Evolutionary conservation across 1,140 invertebrate genomes (phyloP).

Genomic region (Hylaeus volcanicus): DNA sequence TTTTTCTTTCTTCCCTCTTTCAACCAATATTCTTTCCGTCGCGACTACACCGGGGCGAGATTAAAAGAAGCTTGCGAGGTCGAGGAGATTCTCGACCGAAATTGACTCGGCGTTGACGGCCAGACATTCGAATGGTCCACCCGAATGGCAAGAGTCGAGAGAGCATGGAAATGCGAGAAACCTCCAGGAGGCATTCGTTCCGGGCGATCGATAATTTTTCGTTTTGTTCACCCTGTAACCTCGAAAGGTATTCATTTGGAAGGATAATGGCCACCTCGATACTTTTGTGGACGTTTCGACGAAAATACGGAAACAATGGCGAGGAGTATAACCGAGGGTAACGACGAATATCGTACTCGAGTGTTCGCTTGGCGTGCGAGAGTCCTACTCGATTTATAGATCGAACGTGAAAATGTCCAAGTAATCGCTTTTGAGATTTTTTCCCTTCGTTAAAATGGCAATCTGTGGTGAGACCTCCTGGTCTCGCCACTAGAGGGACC

Average conservation of each 20-base stretch:
- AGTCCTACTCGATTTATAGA: too few species aligned
- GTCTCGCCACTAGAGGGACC: too few species aligned
- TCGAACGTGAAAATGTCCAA: too few species aligned
- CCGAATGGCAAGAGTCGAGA: slow-evolving; percentile 12
- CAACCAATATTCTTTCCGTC: neutral
- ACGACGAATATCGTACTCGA: too few species aligned
- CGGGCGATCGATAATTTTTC: slow-evolving; percentile 25
- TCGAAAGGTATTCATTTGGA: slow-evolving; percentile 10
- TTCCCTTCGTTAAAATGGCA: too few species aligned
- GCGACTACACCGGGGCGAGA: neutral
- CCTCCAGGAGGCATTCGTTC: slow-evolving; percentile 12
- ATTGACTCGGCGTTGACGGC: slow-evolving; percentile 31
- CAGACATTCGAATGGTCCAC: slow-evolving; percentile 12
- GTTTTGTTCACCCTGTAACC: slow-evolving; percentile 15
- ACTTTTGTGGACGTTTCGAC: neutral
- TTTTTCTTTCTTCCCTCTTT: slow-evolving; percentile 5
- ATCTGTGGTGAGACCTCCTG: too few species aligned
- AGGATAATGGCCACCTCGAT: neutral
- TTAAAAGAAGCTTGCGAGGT: slow-evolving; percentile 7
- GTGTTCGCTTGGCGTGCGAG: too few species aligned
- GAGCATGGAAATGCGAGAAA: slow-evolving; percentile 30
- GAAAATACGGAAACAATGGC: neutral
- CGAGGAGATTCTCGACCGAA: slow-evolving; percentile 26
- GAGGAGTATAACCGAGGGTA: too few species aligned
- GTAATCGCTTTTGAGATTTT: too few species aligned